Evolutionary conservation across 2,888 invertebrate genomes (phyloP), one percentile per base, ranked within the genome.

Genomic region (Polylopha cassiicola): DNA sequence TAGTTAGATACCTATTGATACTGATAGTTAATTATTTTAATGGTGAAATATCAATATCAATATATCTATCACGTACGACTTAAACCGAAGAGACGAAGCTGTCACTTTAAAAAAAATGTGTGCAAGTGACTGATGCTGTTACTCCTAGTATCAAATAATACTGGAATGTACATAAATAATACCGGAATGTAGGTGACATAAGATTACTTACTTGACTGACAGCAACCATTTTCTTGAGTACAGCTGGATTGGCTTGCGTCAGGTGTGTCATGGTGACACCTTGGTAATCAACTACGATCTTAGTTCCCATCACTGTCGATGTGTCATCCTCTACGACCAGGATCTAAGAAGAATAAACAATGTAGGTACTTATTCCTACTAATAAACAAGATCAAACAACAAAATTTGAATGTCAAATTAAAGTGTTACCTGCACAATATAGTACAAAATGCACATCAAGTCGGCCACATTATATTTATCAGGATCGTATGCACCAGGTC

Each of bases 271-370:
- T 58, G 0, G 87, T 86, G 0, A 87, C 75, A 1, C 71, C 74
- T 31, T 69, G 54, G 39, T 80, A 82, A 46, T 85, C 84, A 0
- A 60, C 78, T 15, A 81, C 52, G 9, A 79, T 71, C 51, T 75
- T 79, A 0, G 72, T 81, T 1, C 90, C 90, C 41, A 86, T 52
- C 2, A 90, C 74, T 9, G 87, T 67, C 1, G 87, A 84, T 16
- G 86, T 75, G 51, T 91, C 91, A 49, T 90, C 89, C 55, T 90
- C 90, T n/a, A 87, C 52, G 1, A 90, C 60, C 32, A 87, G 51
- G 36, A 90, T 86, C 71, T 91, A 55, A 26, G 67, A 70, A 36
- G 2, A 9, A 17, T 7, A 18, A 23, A 20, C 10, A 32, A 16
- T 17, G 3, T 16, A 7, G 11, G 20, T 8, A 2, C 5, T 4